Evolutionary conservation across 2,797 vertebrate species (phyloP).

Genomic region (Falco novaeseelandiae): DNA sequence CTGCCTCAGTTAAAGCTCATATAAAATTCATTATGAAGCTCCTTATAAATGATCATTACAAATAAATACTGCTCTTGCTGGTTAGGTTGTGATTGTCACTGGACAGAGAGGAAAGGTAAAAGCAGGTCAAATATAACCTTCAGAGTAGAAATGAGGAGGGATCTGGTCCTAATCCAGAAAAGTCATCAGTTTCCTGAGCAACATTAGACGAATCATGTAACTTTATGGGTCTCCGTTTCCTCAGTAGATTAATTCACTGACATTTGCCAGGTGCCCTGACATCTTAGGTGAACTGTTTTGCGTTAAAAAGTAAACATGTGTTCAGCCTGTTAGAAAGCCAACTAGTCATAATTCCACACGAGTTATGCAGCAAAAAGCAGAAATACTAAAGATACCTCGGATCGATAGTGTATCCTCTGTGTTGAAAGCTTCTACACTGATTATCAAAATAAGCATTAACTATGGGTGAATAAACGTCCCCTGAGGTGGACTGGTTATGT

Average conservation of each 20-base stretch:
- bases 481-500: neutral
- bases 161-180: neutral
- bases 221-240: slow-evolving; percentile 17
- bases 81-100: neutral
- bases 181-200: neutral
- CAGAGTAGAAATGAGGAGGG: neutral
- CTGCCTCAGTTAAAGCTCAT: neutral
- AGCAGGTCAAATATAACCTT: neutral
- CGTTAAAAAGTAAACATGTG: neutral
- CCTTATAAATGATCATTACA: neutral
- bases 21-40: neutral
- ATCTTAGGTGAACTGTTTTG: neutral
- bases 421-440: neutral
- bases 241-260: slow-evolving; percentile 2
- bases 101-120: neutral
- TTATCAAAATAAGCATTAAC: neutral
- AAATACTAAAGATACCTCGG: neutral
- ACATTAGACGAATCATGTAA: neutral
- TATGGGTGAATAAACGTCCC: neutral
- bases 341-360: neutral
- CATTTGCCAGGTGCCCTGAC: neutral
- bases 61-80: neutral
- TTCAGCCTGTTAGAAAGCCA: neutral
- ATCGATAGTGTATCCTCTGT: neutral
- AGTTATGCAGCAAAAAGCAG: neutral